Evolutionary conservation across 2,797 vertebrate species (phyloP).

Genomic region (Chloroceryle amazona): DNA sequence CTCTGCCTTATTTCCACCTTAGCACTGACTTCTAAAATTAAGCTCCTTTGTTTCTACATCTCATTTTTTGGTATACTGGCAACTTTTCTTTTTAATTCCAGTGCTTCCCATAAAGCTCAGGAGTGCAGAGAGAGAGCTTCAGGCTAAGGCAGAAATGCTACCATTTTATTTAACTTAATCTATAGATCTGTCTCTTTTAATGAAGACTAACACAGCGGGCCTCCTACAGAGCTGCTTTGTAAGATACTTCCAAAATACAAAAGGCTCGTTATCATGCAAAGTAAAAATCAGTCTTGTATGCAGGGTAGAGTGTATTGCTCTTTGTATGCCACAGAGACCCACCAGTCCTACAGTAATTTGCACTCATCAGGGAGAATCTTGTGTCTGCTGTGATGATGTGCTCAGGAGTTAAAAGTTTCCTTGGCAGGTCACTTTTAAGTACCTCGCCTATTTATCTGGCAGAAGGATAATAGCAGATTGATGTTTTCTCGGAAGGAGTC

Average conservation of each 20-base stretch:
- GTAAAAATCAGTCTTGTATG: not conserved
- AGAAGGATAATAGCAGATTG: not conserved
- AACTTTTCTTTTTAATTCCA: not conserved
- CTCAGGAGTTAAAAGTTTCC: constrained; percentile 14
- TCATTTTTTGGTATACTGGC: not conserved
- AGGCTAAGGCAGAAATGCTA: not conserved
- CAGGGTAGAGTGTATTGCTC: not conserved
- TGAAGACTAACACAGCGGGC: not conserved
- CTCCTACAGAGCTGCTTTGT: not conserved
- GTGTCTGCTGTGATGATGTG: not conserved
- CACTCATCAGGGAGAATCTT: not conserved
- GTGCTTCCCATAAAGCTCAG: not conserved
- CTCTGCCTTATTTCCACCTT: not conserved
- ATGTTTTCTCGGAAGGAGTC: not conserved
- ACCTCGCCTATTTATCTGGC: not conserved
- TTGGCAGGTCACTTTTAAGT: constrained; percentile 11
- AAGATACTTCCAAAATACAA: not conserved
- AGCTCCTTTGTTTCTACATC: not conserved
- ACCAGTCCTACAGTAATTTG: not conserved
- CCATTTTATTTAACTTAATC: constrained; percentile 20
- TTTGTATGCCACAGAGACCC: not conserved
- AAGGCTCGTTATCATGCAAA: not conserved
- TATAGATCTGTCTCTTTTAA: not conserved
- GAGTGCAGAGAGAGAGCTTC: not conserved
- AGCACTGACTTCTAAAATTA: not conserved